Base-by-base conservation (phyloP, 2,797 vertebrate genomes). In the Myioborus melanocephalus region DNA sequence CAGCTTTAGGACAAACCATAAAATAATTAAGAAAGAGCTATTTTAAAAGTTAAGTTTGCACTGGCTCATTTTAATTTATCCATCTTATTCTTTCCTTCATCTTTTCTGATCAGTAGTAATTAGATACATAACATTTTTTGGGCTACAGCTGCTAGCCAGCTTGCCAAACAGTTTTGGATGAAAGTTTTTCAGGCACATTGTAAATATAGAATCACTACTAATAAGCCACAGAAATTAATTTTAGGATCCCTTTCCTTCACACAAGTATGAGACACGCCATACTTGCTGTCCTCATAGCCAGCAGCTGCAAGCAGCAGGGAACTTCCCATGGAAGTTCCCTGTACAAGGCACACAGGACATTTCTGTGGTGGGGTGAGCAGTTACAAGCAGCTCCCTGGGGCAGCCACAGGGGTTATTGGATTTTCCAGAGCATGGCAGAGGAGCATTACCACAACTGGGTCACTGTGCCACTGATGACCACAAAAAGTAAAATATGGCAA, bases 71-170 rank as follows among this genome's bases (percentile, higher is more conserved):
- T 95, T 61, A 44, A 37, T 85, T 89, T 95, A 76, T 91, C 59
- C 87, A 78, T 84, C 72, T 63, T 66, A 14, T 23, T 90, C 75
- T 95, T 90, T 79, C 64, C 76, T 79, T 95, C 83, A 91, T 87
- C 91, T 94, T 96, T 94, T 96, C 87, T 49, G 5, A 73, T 94
- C 88, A 89, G 82, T 78, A 91, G 27, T 92, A 53, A 96, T 94
- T 47, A 96, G 70, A 89, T 76, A 93, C 3, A 7, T 59, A 95
- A 57, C 53, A 20, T 4, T 70, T 73, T 97, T 92, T 10, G 75
- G 78, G 83, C 82, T 94, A 87, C 37, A 94, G 92, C 59, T 78
- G 79, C 34, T 63, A 89, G 95, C 21, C 69, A 91, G 34, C 52
- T 78, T 91, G 70, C 30, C 77, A 89, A 49, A 77, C 20, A 92